These are phyloP conservation scores for Nesidiocoris tenuis DNA, from an alignment of 2,888 invertebrate species.

Conservation along the genomic window DNA sequence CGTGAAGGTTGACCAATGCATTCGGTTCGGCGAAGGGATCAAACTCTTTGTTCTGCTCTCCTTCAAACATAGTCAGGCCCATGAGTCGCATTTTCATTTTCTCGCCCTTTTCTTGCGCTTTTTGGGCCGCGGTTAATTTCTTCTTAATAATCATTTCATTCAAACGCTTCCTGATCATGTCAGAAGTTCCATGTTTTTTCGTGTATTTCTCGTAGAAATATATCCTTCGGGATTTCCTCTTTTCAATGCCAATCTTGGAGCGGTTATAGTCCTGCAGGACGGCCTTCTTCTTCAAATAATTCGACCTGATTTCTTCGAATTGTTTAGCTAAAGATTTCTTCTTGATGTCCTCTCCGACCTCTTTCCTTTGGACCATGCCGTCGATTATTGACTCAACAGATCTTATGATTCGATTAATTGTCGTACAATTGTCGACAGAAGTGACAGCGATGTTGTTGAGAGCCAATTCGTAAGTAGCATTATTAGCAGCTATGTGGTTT, in stretches of 20 bases:
- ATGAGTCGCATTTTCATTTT: neutral
- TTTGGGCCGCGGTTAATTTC: neutral
- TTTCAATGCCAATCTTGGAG: neutral
- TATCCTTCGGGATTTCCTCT: neutral
- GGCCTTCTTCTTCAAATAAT: slow-evolving; percentile 29
- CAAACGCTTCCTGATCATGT: slow-evolving; percentile 1
- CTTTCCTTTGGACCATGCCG: slow-evolving; percentile 10
- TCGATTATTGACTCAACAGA: slow-evolving; percentile 28
- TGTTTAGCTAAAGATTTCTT: slow-evolving; percentile 32
- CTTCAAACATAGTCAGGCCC: neutral
- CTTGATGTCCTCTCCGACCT: slow-evolving; percentile 2
- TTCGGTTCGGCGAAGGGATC: neutral
- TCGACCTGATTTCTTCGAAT: slow-evolving; percentile 19
- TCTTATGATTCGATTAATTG: slow-evolving; percentile 11
- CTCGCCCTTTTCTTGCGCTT: neutral
- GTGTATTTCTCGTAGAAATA: slow-evolving; percentile 17
- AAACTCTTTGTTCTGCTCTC: neutral
- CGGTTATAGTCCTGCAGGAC: slow-evolving; percentile 18
- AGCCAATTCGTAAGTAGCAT: slow-evolving; percentile 21
- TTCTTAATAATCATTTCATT: slow-evolving; percentile 18
- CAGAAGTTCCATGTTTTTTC: neutral
- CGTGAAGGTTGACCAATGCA: neutral
- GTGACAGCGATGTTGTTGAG: slow-evolving; percentile 15
- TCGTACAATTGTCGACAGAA: neutral
- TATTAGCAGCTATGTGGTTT: slow-evolving; percentile 13